Percentiles rank a stretch among this genome's conserved stretches.
phyloP scores from a whole-genome alignment of 2,113 vertebrate genomes.

The Nipponia nippon region DNA sequence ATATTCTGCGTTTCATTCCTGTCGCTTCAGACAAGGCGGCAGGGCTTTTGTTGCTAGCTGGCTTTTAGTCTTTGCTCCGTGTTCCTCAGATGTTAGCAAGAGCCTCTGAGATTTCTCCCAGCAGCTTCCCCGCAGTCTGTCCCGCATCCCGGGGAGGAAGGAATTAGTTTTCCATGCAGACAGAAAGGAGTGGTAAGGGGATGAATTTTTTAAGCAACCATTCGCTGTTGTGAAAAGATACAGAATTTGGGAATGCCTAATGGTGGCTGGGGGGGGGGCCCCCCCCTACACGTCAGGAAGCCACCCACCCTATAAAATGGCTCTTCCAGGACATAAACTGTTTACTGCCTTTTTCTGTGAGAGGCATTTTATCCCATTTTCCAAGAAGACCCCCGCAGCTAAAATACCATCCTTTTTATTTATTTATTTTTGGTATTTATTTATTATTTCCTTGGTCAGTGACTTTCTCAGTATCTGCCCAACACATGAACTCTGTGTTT shows the following conservation, averaged over 20 bases:
- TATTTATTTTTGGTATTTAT: not conserved
- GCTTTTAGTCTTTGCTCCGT: not conserved
- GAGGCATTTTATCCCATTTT: not conserved
- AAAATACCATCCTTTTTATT: not conserved
- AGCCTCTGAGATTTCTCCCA: not conserved
- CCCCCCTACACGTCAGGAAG: not conserved
- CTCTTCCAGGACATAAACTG: not conserved
- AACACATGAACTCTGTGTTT: constrained; percentile 35
- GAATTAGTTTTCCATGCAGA: not conserved
- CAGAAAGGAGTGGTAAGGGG: not conserved
- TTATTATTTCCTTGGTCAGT: constrained; percentile 6
- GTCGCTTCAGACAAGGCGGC: not conserved
- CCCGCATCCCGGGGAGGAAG: not conserved
- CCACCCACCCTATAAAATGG: not conserved
- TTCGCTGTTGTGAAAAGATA: not conserved
- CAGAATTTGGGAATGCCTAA: not conserved
- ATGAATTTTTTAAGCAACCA: not conserved
- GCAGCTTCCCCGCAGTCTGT: not conserved
- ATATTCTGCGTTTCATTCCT: not conserved
- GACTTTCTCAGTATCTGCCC: not conserved
- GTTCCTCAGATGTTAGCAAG: not conserved
- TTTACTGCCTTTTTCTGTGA: not conserved
- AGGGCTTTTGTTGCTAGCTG: not conserved
- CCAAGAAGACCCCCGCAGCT: not conserved
- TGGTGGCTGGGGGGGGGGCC: not conserved